These are phyloP conservation scores for Ernsta delagoae DNA, from an alignment of 2,888 invertebrate genomes.

Conservation along the genomic window DNA sequence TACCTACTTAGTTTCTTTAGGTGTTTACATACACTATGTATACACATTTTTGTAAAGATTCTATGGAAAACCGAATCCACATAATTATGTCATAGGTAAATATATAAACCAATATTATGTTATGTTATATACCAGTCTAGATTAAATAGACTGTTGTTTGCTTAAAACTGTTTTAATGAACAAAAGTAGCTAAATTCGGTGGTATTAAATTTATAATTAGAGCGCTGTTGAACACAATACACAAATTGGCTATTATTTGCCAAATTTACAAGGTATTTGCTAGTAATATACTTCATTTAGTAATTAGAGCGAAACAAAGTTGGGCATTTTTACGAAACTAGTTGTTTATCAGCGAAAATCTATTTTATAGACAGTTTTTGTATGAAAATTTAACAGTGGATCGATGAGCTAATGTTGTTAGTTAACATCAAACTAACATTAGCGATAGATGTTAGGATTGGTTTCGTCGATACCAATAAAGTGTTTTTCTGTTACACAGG, in stretches of 20 bases:
- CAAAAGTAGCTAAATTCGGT: too few species aligned
- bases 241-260: conserved; percentile 3
- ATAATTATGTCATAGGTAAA: too few species aligned
- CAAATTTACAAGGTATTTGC: conserved; percentile 20
- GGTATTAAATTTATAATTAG: too few species aligned
- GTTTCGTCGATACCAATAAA: neutral
- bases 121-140: too few species aligned
- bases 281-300: conserved; percentile 23
- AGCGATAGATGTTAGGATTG: neutral
- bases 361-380: conserved; percentile 5
- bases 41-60: too few species aligned
- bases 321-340: conserved; percentile 26
- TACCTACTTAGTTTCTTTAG: too few species aligned
- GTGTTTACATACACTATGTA: too few species aligned
- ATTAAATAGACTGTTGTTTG: too few species aligned
- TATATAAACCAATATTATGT: too few species aligned
- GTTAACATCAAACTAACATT: neutral
- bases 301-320: conserved; percentile 32
- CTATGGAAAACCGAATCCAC: too few species aligned
- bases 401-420: neutral
- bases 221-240: neutral
- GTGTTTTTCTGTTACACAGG: too few species aligned
- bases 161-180: too few species aligned
- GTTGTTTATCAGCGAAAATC: conserved; percentile 20
- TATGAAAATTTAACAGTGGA: conserved; percentile 16